Percentiles rank a stretch among this genome's conserved stretches.
These are phyloP conservation scores for Agrotis puta DNA, from an alignment of 2,888 invertebrate genomes.

Conservation along the genomic window DNA sequence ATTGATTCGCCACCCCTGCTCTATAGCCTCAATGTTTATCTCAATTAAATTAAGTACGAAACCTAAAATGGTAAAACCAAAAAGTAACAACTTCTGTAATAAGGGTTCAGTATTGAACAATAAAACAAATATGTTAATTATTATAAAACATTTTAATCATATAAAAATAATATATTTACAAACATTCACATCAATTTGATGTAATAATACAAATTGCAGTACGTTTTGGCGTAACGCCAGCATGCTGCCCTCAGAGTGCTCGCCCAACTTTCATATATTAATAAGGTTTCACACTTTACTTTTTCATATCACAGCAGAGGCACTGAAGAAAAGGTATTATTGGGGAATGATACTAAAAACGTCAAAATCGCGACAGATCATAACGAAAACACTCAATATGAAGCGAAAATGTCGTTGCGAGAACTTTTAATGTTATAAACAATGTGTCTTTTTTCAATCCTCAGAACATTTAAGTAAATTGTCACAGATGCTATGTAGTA, in stretches of 20 bases:
- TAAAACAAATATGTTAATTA: constrained; percentile 67
- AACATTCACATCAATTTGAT: constrained; percentile 90
- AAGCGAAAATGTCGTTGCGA: constrained; percentile 39
- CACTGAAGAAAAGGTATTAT: constrained; percentile 19
- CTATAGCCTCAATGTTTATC: too few relatives aligned
- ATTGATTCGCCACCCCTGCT: too few relatives aligned
- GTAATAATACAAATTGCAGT: constrained; percentile 80
- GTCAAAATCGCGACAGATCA: constrained; percentile 49
- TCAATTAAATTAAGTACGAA: too few relatives aligned
- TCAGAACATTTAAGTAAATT: background rate
- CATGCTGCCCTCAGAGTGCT: constrained; percentile 65
- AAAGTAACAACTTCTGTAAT: too few relatives aligned
- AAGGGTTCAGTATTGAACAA: constrained; percentile 18
- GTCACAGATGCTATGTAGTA: constrained; percentile 13
- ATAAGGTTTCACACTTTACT: constrained; percentile 28
- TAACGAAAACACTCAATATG: constrained; percentile 58
- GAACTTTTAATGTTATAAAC: constrained; percentile 8
- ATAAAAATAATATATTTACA: constrained; percentile 90
- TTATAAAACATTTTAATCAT: constrained; percentile 83
- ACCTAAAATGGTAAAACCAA: too few relatives aligned
- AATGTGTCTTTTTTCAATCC: background rate
- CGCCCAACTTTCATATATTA: constrained; percentile 56
- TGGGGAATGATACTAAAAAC: constrained; percentile 23
- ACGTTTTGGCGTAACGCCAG: constrained; percentile 78
- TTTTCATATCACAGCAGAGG: constrained; percentile 34